Conservation (phyloP, 2,888 invertebrate genomes). For the Clanis bilineata region DNA sequence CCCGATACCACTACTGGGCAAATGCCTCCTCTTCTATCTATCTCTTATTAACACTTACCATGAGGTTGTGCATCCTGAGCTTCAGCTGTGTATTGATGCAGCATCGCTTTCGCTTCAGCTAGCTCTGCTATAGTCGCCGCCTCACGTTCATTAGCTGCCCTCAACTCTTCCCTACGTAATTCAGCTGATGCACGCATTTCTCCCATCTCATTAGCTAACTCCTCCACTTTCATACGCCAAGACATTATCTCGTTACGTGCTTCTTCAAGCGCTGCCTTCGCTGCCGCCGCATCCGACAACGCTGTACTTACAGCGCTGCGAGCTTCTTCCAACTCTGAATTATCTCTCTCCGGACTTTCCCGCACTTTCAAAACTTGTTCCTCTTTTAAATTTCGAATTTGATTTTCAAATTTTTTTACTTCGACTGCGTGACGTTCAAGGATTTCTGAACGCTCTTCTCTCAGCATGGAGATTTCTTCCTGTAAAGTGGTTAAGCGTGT, state of each 20-base stretch:
- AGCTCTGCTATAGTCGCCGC: constrained; percentile 62
- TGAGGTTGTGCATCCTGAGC: constrained; percentile 64
- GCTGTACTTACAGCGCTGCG: constrained; percentile 50
- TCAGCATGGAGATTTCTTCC: constrained; percentile 63
- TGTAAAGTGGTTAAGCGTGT: constrained; percentile 57
- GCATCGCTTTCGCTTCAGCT: constrained; percentile 63
- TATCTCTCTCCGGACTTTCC: constrained; percentile 60
- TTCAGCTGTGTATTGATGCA: constrained; percentile 59
- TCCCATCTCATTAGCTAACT: constrained; percentile 55
- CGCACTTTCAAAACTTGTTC: constrained; percentile 51
- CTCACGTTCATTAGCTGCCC: constrained; percentile 61
- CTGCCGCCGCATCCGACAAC: constrained; percentile 51
- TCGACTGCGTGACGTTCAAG: constrained; percentile 56
- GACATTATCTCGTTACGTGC: constrained; percentile 52
- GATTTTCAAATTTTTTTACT: constrained; percentile 55
- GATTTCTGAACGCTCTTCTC: constrained; percentile 57
- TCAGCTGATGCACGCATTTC: constrained; percentile 63
- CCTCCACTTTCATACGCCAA: constrained; percentile 65
- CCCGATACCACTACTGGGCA: too few species aligned
- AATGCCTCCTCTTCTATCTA: too few species aligned
- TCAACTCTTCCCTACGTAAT: constrained; percentile 60
- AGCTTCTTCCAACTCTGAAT: constrained; percentile 63
- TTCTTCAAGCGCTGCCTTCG: constrained; percentile 58
- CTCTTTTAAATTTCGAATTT: constrained; percentile 62
- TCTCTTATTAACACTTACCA: constrained; percentile 48